Base-by-base conservation (phyloP, 1,140 invertebrate species). In the Drosophila guanche region DNA sequence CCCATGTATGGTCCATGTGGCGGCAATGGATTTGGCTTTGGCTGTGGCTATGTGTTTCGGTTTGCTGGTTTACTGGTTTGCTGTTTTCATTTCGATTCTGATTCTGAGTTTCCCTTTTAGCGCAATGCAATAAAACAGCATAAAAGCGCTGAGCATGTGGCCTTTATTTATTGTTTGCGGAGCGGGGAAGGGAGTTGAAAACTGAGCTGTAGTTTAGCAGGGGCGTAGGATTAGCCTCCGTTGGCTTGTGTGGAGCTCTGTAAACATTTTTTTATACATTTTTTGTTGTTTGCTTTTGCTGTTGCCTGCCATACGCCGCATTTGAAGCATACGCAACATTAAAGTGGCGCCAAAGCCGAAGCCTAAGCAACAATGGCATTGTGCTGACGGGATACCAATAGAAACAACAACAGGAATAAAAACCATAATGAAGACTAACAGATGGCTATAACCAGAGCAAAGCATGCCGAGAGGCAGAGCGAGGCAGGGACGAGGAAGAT, bases 61-160 rank as follows among this genome's bases (percentile, higher is more conserved):
- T 33, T 33, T 33, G 27, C 2, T 33, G 22, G 22, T 29, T 50
- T 25, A n/a, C 23, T 50, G 25, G 12, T 51, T 25, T 29, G 22
- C n/a, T 51, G 22, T 25, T 51, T 7, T 25, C 23, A 14, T 47
- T 43, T 52, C 10, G 41, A 20, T 73, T 73, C 52, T 43, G 65
- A 42, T 74, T 51, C 43, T 20, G 60, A 50, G 53, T 55, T 73
- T 69, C 76, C 76, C 80, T 85, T 77, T 85, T 86, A 85, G 74
- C 65, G 74, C 73, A 88, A 65, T 81, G 81, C 74, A 86, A 86
- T 86, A 86, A 86, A 86, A 86, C 83, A 81, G 81, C 83, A 86
- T 86, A 86, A 75, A 88, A 88, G 81, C 88, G 83, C 81, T 86
- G 83, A 71, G 74, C 81, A 86, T 86, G 81, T 78, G 81, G 81